phyloP scores from a whole-genome alignment of 2,888 invertebrate genomes.

The Acleris laterana region DNA sequence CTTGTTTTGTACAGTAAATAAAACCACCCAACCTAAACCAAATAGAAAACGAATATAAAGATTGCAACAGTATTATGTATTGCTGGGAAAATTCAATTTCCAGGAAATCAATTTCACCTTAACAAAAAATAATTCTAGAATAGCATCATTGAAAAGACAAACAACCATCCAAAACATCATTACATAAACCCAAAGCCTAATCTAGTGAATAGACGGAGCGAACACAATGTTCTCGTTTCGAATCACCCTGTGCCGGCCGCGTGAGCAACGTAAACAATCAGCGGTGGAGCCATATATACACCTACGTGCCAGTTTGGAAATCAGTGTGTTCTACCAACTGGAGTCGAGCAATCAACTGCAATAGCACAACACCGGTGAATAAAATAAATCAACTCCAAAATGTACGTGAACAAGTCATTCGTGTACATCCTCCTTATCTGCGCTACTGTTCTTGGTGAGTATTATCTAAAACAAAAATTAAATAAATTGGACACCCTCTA shows the following conservation, averaged over 20 bases:
- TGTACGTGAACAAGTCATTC: conserved; percentile 53
- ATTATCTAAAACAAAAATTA: background rate
- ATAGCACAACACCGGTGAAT: conserved; percentile 1
- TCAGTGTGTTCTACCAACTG: conserved; percentile 2
- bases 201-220: too few species aligned
- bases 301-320: background rate
- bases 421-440: conserved; percentile 64
- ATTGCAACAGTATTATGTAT: too few species aligned
- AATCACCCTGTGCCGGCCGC: conserved; percentile 5
- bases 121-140: too few species aligned
- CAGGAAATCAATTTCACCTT: too few species aligned
- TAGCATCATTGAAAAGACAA: too few species aligned
- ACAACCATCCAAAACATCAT: too few species aligned
- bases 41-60: too few species aligned
- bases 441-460: conserved; percentile 61
- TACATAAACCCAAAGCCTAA: too few species aligned
- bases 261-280: conserved; percentile 24
- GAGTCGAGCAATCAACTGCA: background rate
- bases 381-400: conserved; percentile 32
- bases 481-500: background rate
- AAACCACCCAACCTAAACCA: too few species aligned
- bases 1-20: too few species aligned
- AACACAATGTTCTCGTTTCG: background rate
- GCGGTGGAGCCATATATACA: conserved; percentile 22
- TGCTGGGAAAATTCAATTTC: too few species aligned